A percentile compares a stretch with the other conserved stretches of the same genome.
Conservation (phyloP, 2,797 vertebrate genomes). For the Cetoscarus ocellatus region DNA sequence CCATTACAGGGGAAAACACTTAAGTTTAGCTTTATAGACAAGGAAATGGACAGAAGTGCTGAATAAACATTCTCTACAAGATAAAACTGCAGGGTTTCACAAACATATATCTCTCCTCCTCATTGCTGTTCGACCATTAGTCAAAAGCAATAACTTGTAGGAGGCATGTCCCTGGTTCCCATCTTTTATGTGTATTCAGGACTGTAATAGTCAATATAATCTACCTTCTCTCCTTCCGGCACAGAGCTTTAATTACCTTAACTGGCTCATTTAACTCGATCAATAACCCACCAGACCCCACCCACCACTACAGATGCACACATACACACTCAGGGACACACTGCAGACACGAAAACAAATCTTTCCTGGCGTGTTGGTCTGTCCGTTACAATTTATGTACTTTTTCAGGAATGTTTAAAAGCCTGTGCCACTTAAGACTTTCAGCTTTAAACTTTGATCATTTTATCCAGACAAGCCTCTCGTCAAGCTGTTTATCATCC, state of each 20-base stretch:
- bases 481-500: background rate
- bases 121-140: conserved; percentile 43
- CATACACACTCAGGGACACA: conserved; percentile 4
- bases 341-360: conserved; percentile 13
- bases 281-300: conserved; percentile 56
- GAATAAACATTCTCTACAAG: conserved; percentile 37
- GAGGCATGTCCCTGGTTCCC: conserved; percentile 43
- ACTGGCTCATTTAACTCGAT: conserved; percentile 80
- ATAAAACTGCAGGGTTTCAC: conserved; percentile 31
- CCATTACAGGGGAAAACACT: background rate
- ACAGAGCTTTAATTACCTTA: conserved; percentile 78
- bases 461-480: background rate
- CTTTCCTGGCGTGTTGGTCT: conserved; percentile 28
- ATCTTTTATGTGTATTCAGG: conserved; percentile 66
- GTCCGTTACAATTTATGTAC: conserved; percentile 5
- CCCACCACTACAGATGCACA: conserved; percentile 28
- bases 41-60: conserved; percentile 15
- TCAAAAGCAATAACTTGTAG: conserved; percentile 54
- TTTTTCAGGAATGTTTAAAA: conserved; percentile 14
- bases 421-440: conserved; percentile 3
- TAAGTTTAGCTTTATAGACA: conserved; percentile 10
- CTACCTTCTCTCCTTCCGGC: conserved; percentile 58
- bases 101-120: conserved; percentile 31
- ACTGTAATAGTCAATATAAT: conserved; percentile 75
- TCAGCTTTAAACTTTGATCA: background rate